Percentiles rank a stretch among this genome's conserved stretches.
Evolutionary conservation across 1,140 invertebrate species (phyloP).

Genomic region (Heliconius eleuchia): DNA sequence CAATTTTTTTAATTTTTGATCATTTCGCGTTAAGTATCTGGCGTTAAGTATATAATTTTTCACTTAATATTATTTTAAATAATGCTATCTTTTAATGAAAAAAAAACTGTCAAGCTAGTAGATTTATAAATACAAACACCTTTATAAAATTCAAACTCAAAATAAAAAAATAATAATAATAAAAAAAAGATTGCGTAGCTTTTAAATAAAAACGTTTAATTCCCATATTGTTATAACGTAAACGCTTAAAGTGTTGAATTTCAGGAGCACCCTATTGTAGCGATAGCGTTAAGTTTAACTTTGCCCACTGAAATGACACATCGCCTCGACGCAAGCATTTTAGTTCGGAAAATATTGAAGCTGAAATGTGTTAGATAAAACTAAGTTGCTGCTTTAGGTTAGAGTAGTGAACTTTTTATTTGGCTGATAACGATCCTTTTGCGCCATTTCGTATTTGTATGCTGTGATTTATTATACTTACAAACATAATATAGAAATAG

Average conservation of each 20-base stretch:
- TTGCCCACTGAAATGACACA: constrained; percentile 42
- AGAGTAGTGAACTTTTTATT: constrained; percentile 23
- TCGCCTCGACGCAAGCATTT: constrained; percentile 35
- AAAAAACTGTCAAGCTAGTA: too few relatives aligned
- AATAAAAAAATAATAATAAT: too few relatives aligned
- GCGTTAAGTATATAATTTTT: too few relatives aligned
- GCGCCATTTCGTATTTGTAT: constrained; percentile 1
- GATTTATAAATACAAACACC: too few relatives aligned
- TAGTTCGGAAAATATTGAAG: constrained; percentile 40
- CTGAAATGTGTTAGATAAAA: constrained; percentile 40
- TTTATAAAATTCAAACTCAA: too few relatives aligned
- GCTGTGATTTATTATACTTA: background rate
- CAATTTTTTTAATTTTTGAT: too few relatives aligned
- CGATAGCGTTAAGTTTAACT: constrained; percentile 42
- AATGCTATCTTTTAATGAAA: too few relatives aligned
- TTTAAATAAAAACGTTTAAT: background rate
- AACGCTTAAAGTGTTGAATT: constrained; percentile 3
- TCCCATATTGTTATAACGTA: background rate
- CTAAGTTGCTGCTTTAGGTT: constrained; percentile 30
- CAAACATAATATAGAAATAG: background rate
- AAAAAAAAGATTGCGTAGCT: background rate
- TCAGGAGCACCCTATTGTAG: constrained; percentile 10
- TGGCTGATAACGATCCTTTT: constrained; percentile 12
- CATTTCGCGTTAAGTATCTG: too few relatives aligned
- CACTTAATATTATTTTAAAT: too few relatives aligned